Evolutionary conservation across 2,888 invertebrate species (phyloP).

Genomic region (Malacosoma neustria): DNA sequence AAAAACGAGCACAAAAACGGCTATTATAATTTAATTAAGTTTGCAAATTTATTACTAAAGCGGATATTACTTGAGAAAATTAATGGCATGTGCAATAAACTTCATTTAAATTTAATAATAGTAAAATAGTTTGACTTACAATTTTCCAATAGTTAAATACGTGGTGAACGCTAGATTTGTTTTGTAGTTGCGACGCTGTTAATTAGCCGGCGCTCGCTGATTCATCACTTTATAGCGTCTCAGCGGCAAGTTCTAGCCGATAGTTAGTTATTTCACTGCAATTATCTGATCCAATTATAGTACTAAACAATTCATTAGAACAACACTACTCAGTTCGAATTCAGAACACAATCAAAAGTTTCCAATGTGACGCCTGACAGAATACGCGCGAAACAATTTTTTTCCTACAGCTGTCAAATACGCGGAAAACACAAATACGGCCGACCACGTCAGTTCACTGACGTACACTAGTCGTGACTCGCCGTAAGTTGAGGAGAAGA

Average conservation of each 20-base stretch:
- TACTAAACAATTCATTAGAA: slow-evolving; percentile 18
- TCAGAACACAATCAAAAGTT: slow-evolving; percentile 55
- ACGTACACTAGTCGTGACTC: slow-evolving; percentile 70
- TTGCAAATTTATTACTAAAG: not conserved
- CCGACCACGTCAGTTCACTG: slow-evolving; percentile 66
- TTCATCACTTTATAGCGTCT: slow-evolving; percentile 72
- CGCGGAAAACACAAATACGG: slow-evolving; percentile 43
- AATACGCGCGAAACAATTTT: slow-evolving; percentile 64
- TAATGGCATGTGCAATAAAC: not conserved
- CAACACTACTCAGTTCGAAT: slow-evolving; percentile 36
- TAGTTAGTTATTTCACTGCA: slow-evolving; percentile 56
- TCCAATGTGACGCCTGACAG: slow-evolving; percentile 39
- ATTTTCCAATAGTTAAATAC: slow-evolving; percentile 39
- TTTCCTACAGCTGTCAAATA: slow-evolving; percentile 50
- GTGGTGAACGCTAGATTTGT: slow-evolving; percentile 51
- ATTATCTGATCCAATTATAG: slow-evolving; percentile 28
- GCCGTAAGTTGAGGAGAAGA: slow-evolving; percentile 71
- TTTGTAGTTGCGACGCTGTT: slow-evolving; percentile 62
- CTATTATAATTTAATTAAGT: not conserved
- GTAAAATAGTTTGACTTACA: slow-evolving; percentile 38
- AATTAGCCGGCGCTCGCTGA: slow-evolving; percentile 71
- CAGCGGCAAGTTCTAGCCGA: slow-evolving; percentile 54
- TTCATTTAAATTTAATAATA: slow-evolving; percentile 1
- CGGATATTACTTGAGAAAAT: slow-evolving; percentile 2
- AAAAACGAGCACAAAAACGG: slow-evolving; percentile 1